A percentile compares a stretch with the other conserved stretches of the same genome.
Evolutionary conservation across 1,140 invertebrate genomes (phyloP).

Genomic region (Formica selysi): DNA sequence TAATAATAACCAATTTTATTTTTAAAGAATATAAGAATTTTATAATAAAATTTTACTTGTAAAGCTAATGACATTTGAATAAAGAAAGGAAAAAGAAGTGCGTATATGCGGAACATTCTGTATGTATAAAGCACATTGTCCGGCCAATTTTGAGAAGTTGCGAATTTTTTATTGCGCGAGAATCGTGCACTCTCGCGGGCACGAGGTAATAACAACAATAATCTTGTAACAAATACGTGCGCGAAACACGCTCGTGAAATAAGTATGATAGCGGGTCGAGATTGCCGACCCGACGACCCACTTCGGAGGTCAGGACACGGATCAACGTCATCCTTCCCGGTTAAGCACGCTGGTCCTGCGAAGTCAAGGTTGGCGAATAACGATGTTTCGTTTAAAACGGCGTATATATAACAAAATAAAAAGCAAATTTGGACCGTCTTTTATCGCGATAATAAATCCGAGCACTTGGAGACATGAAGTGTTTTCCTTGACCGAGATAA

Average conservation of each 20-base stretch:
- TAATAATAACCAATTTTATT: neutral
- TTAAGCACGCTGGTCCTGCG: constrained; percentile 50
- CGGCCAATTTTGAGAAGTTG: constrained; percentile 20
- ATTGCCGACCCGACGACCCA: constrained; percentile 65
- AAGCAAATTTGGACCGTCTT: constrained; percentile 21
- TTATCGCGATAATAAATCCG: constrained; percentile 39
- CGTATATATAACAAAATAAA: neutral
- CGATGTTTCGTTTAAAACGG: neutral
- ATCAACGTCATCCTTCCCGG: constrained; percentile 25
- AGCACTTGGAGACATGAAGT: neutral
- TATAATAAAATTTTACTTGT: neutral
- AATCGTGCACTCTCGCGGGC: neutral
- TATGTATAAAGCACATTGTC: neutral
- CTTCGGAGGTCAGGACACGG: constrained; percentile 48
- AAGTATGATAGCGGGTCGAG: constrained; percentile 61
- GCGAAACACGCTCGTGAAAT: constrained; percentile 18
- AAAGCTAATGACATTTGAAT: neutral
- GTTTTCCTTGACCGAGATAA: constrained; percentile 49
- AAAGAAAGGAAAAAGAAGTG: neutral
- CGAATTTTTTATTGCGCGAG: constrained; percentile 29
- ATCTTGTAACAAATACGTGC: constrained; percentile 36
- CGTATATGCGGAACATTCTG: neutral
- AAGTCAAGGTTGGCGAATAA: constrained; percentile 45
- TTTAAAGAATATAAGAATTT: neutral
- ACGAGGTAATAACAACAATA: constrained; percentile 34